Evolutionary conservation across 2,888 invertebrate species (phyloP).

Genomic region (Trachelus iudaicus): DNA sequence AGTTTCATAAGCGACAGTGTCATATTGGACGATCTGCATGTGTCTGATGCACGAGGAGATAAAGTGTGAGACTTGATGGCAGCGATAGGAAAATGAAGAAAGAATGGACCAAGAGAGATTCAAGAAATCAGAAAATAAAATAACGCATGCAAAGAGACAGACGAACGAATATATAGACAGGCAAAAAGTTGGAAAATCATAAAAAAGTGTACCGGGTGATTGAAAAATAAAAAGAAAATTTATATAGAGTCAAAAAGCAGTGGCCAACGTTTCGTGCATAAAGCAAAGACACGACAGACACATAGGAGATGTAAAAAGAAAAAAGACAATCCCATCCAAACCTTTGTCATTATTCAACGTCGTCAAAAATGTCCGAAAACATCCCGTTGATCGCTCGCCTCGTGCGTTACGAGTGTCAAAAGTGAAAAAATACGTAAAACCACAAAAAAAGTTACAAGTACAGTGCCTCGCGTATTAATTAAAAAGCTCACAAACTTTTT

Average conservation of each 20-base stretch:
- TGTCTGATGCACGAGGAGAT: not conserved
- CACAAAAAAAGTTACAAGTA: not conserved
- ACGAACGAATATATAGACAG: not conserved
- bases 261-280: not conserved
- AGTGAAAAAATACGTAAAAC: not conserved
- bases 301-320: not conserved
- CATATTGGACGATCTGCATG: not conserved
- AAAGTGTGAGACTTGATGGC: not conserved
- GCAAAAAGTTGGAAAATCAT: not conserved
- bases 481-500: not conserved
- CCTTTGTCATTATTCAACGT: not conserved
- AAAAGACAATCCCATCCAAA: not conserved
- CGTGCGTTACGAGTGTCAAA: not conserved
- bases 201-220: not conserved
- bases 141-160: not conserved
- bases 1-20: not conserved
- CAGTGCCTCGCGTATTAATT: not conserved
- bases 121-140: not conserved
- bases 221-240: not conserved
- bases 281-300: not conserved
- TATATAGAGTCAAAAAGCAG: not conserved
- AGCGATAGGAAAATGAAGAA: not conserved
- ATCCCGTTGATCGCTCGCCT: not conserved
- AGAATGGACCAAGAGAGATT: not conserved
- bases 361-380: not conserved